Evolutionary conservation across 2,888 invertebrate genomes (phyloP).

Genomic region (Fragum fragum): DNA sequence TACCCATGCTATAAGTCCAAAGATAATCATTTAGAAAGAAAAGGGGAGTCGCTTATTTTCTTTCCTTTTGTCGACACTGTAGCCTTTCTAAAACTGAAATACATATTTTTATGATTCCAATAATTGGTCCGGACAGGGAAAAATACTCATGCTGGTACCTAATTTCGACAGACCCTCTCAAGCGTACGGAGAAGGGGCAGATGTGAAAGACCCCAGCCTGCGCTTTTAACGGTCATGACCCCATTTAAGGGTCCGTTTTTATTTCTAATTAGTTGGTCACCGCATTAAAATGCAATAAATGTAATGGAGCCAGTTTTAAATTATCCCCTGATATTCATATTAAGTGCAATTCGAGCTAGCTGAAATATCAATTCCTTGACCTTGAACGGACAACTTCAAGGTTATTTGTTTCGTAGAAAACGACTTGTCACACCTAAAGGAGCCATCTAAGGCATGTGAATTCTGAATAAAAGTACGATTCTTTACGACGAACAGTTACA

Average conservation of each 20-base stretch:
- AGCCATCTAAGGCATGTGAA: too few relatives aligned
- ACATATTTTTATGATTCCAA: too few relatives aligned
- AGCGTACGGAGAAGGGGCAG: slow-evolving; percentile 8
- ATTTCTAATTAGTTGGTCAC: slow-evolving; percentile 9
- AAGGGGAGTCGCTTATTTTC: too few relatives aligned
- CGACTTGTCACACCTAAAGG: too few relatives aligned
- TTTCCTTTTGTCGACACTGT: too few relatives aligned
- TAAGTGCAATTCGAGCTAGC: not conserved
- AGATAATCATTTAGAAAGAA: too few relatives aligned
- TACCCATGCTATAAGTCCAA: too few relatives aligned
- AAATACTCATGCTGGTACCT: not conserved
- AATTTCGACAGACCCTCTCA: not conserved
- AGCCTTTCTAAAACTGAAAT: too few relatives aligned
- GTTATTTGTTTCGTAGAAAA: not conserved
- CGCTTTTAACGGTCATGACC: slow-evolving; percentile 24
- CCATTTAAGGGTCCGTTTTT: slow-evolving; percentile 16
- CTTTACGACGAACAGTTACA: too few relatives aligned
- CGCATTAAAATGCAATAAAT: slow-evolving; percentile 11
- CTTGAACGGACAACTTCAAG: not conserved
- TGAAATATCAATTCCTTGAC: not conserved
- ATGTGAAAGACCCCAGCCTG: slow-evolving; percentile 5
- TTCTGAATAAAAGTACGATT: too few relatives aligned
- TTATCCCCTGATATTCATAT: slow-evolving; percentile 1
- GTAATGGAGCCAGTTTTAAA: not conserved
- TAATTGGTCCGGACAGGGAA: too few relatives aligned